Base-by-base conservation (phyloP, 2,888 invertebrate genomes). In the Branchellion lobata region DNA sequence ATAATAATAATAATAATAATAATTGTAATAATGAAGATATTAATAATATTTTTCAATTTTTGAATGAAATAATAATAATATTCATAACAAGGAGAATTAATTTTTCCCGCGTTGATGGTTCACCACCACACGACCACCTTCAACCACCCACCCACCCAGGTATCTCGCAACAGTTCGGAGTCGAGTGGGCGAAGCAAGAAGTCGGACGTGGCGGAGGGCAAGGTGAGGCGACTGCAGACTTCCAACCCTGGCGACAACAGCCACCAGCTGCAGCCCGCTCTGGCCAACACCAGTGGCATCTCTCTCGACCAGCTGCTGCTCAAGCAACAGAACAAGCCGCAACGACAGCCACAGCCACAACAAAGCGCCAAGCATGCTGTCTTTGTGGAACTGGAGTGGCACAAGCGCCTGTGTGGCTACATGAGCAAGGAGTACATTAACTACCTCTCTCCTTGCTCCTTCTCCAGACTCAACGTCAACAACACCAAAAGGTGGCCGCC, bases 91-190 rank as follows among this genome's bases (percentile, higher is more conserved):
- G n/a, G n/a, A n/a, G n/a, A n/a, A n/a, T n/a, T n/a, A n/a, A n/a
- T n/a, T n/a, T n/a, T n/a, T n/a, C n/a, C n/a, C n/a, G n/a, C n/a
- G n/a, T n/a, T n/a, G n/a, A n/a, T n/a, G n/a, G n/a, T n/a, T n/a
- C n/a, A n/a, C n/a, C n/a, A n/a, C n/a, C n/a, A n/a, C n/a, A n/a
- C n/a, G n/a, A n/a, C n/a, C n/a, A n/a, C n/a, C n/a, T n/a, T n/a
- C n/a, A n/a, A n/a, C n/a, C n/a, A n/a, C n/a, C n/a, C n/a, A 40
- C 14, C 40, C 40, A 40, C 40, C 14, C 81, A 87, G 87, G 84
- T 89, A 51, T 88, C 88, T 0, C 85, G 89, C 1, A 88, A 89
- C 82, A 88, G 87, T 80, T 89, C 89, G 18, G 89, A 88, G 2
- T 85, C 87, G 1, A 89, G 89, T 36, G 84, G 85, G 34, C 85